Base-by-base conservation (phyloP, 2,888 invertebrate genomes). In the Miltochrista miniata region DNA sequence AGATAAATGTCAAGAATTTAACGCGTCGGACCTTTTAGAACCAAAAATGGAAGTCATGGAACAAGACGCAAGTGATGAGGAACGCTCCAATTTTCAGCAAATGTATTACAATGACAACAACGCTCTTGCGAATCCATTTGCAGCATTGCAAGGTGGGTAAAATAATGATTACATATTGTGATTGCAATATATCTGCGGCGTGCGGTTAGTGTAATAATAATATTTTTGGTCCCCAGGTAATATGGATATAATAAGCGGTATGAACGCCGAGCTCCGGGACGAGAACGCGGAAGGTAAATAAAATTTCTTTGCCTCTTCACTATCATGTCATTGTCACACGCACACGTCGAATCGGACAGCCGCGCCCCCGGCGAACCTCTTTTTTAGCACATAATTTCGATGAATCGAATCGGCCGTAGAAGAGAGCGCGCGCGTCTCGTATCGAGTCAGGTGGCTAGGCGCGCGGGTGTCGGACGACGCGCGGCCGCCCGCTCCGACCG, bases 1-100 rank as follows among this genome's bases (percentile, higher is more conserved):
- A 61, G 90, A 87, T 51, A 88, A 87, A 69, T 81, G 83, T 69
- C 89, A 86, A 69, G 91, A 90, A 48, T 88, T 90, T 65, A 88
- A 80, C 61, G 90, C 88, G 59, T 81, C 89, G 34, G 92, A 92
- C 74, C 83, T 92, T 66, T 76, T 92, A 61, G 91, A 94, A 91
- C 95, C 95, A 72, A 95, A 95, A 92, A 89, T 94, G 86, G 95
- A 95, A 90, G 92, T 94, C 66, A 94, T 95, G 76, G 95, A 95
- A 82, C 95, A 89, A 58, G 91, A 91, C 83, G 93, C 92, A 60
- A 95, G 95, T 76, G 95, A 95, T 74, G 95, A 95, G 66, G 95
- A 95, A 70, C 86, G 90, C 54, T 85, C 91, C 39, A 75, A 68
- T 62, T 90, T 86, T 64, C 88, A 83, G 54, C 89, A 84, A 51